Base-by-base conservation (phyloP, 2,888 invertebrate genomes). In the Lasioglossum vierecki region DNA sequence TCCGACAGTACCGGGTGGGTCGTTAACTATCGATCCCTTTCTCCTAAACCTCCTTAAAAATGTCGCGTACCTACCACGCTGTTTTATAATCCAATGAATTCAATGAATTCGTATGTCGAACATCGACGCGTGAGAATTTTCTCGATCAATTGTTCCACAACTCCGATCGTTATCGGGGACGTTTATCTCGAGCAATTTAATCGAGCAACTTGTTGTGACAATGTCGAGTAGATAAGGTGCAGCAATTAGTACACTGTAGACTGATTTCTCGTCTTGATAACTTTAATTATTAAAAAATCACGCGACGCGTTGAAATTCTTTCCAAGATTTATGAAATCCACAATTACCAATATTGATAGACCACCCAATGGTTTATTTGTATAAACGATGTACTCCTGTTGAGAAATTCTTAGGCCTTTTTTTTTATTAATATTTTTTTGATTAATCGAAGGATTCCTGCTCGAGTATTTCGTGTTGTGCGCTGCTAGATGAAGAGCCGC, bases 1-100 rank as follows among this genome's bases (percentile, higher is more conserved):
- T 76, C n/a, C 13, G 57, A 68, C 30, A 71, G 63, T 80, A 66
- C 35, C 68, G 39, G 68, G 68, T 68, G 68, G 68, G 4, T 39
- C 68, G 30, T 5, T 15, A 66, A 66, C 66, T 13, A 60, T 60
- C 60, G 60, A 60, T 13, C 26, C 60, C 11, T 6, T 30, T 60
- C 60, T 11, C 4, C 53, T 22, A 8, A 53, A 22, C 22, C 8
- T 2, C 53, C 2, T 22, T 53, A 22, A 53, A 22, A 53, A 22
- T 53, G 2, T 9, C 9, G 8, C 53, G 53, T 22, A 22, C 53
- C 0, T 22, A 22, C 9, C 8, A 22, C 53, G 53, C 53, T 22
- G 9, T 9, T 53, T 53, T 22, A 8, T 22, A 8, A 6, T 2
- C 6, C 18, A 22, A 49, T 8, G 18, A 49, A 49, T 49, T 22